Conservation (phyloP, 2,888 invertebrate genomes). For the Eristalis tenax region DNA sequence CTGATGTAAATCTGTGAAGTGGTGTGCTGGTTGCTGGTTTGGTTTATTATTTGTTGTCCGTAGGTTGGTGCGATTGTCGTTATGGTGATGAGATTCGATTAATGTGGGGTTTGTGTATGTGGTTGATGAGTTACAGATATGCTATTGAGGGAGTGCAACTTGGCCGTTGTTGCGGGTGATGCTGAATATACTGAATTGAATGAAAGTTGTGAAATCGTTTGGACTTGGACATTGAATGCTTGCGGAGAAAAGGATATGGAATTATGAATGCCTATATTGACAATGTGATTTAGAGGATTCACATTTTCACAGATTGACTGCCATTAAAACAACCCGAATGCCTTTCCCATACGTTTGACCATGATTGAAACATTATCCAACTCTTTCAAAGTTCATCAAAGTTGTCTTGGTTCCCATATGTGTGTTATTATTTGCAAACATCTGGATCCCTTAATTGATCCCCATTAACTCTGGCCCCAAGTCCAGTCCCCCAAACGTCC, state of each 20-base stretch:
- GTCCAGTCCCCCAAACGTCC: neutral
- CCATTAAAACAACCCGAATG: too few species aligned
- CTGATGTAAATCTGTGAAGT: slow-evolving; percentile 22
- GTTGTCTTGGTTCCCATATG: too few species aligned
- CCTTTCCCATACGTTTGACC: too few species aligned
- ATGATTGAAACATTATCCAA: too few species aligned
- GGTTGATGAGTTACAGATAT: neutral
- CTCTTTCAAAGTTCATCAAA: too few species aligned
- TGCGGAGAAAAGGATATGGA: too few species aligned
- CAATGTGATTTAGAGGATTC: too few species aligned
- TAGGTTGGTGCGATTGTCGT: slow-evolving; percentile 23
- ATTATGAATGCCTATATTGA: too few species aligned
- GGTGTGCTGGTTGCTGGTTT: neutral
- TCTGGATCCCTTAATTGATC: neutral
- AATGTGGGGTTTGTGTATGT: neutral
- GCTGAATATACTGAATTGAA: too few species aligned
- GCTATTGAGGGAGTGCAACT: neutral
- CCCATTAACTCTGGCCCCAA: neutral
- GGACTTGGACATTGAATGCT: too few species aligned
- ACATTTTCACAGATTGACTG: too few species aligned
- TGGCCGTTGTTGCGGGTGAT: neutral
- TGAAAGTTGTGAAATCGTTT: too few species aligned
- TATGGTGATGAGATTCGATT: slow-evolving; percentile 4
- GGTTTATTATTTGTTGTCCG: slow-evolving; percentile 3
- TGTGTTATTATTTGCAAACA: neutral